Evolutionary conservation across 2,888 invertebrate species (phyloP).

Genomic region (Rhagonycha fulva): DNA sequence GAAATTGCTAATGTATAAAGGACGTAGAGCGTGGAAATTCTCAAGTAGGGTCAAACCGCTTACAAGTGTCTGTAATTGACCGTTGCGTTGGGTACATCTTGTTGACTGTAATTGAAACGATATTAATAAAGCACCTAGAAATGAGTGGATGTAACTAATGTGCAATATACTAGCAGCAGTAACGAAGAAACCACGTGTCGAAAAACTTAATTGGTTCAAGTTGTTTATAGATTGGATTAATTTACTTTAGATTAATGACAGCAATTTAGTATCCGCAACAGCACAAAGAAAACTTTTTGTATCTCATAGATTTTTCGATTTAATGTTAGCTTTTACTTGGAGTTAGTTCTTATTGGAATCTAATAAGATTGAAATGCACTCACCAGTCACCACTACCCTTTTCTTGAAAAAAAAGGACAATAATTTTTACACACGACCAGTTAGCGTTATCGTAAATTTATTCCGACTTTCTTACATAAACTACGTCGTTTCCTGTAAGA

Average conservation of each 20-base stretch:
- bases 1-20: conserved; percentile 3
- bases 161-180: background rate
- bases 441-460: background rate
- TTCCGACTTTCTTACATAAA: background rate
- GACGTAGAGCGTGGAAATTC: background rate
- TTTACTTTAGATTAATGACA: background rate
- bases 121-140: background rate
- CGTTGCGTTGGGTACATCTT: conserved; percentile 15
- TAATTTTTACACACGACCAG: background rate
- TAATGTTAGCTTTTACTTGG: background rate
- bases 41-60: conserved; percentile 15
- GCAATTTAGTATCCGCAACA: background rate
- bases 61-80: conserved; percentile 23
- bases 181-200: background rate
- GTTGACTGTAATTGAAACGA: conserved; percentile 22
- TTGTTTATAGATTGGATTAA: background rate
- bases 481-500: background rate
- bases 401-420: background rate
- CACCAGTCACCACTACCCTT: background rate
- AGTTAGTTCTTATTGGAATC: background rate
- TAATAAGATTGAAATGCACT: background rate
- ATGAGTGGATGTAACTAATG: background rate
- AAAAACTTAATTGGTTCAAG: background rate
- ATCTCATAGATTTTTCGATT: background rate
- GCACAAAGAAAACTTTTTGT: background rate